A percentile compares a stretch with the other conserved stretches of the same genome.
Conservation (phyloP, 1,140 invertebrate genomes). For the Magallana ariakensis region DNA sequence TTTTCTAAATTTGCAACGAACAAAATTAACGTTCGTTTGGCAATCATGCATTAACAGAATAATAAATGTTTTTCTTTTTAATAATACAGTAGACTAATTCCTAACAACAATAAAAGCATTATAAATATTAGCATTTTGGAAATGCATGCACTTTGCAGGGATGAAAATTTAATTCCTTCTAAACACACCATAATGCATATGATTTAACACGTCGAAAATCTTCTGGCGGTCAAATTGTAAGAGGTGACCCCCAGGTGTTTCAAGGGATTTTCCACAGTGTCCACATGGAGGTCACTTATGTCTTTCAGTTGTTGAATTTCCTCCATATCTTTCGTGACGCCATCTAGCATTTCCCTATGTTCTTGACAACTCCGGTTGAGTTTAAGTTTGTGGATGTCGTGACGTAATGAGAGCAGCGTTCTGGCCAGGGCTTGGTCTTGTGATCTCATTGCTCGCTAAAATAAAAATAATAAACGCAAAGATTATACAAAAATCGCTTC, state of each 20-base stretch:
- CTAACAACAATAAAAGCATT: too few species aligned
- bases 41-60: too few species aligned
- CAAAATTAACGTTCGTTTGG: too few species aligned
- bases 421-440: constrained; percentile 74
- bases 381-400: constrained; percentile 74
- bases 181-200: background rate
- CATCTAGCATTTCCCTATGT: constrained; percentile 74
- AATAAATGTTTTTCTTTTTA: too few species aligned
- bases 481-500: too few species aligned
- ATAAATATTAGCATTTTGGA: too few species aligned
- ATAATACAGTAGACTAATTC: too few species aligned
- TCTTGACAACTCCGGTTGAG: constrained; percentile 71
- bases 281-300: constrained; percentile 71
- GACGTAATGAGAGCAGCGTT: constrained; percentile 70
- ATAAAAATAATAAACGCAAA: background rate
- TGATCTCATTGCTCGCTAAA: constrained; percentile 72
- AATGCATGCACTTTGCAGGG: too few species aligned
- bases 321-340: constrained; percentile 73
- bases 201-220: constrained; percentile 75
- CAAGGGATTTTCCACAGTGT: constrained; percentile 67
- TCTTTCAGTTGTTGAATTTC: constrained; percentile 70
- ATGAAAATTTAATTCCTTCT: too few species aligned
- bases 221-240: constrained; percentile 72
- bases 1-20: too few species aligned
- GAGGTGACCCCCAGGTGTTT: constrained; percentile 74